Conservation (phyloP, 2,797 vertebrate genomes). For the Dryobates pubescens region DNA sequence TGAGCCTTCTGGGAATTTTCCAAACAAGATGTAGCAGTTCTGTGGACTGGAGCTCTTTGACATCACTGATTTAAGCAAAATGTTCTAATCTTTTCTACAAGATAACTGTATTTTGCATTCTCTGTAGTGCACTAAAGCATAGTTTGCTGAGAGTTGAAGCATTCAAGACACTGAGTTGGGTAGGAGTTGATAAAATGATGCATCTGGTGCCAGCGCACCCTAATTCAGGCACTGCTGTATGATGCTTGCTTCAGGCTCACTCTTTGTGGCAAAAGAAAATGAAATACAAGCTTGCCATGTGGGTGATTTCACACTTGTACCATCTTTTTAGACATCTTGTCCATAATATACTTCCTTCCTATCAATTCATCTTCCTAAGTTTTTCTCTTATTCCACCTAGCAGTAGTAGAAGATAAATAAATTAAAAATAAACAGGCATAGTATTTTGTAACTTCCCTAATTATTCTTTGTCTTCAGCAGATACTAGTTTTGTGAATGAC, state of each 20-base stretch:
- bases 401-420: background rate
- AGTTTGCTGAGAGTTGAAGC: background rate
- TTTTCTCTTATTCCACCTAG: background rate
- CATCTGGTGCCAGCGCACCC: background rate
- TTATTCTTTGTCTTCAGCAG: background rate
- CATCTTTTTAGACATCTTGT: background rate
- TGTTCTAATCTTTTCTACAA: background rate
- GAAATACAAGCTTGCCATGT: accelerated
- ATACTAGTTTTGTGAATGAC: background rate
- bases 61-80: background rate
- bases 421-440: background rate
- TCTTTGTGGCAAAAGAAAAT: background rate
- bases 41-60: background rate
- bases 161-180: background rate
- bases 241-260: background rate
- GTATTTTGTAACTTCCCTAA: background rate
- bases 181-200: background rate
- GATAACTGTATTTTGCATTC: background rate
- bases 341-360: background rate
- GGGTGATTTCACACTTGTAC: background rate
- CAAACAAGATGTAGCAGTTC: background rate
- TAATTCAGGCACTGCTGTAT: background rate
- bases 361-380: background rate
- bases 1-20: background rate
- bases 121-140: background rate